Evolutionary conservation across 2,113 vertebrate species (phyloP).

Genomic region (Cygnus atratus): DNA sequence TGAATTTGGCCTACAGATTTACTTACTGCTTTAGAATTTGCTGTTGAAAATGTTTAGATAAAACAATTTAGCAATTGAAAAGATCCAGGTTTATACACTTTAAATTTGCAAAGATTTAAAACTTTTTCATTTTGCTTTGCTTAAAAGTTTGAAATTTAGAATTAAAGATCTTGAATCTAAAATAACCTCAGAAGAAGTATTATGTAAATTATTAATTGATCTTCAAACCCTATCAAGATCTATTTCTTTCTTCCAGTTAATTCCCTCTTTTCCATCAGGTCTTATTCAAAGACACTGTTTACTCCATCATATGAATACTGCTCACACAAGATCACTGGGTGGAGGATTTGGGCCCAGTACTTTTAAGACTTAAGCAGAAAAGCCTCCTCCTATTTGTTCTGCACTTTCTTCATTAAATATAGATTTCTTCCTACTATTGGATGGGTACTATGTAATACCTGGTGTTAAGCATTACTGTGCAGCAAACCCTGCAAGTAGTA

Average conservation of each 20-base stretch:
- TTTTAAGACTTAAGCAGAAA: not conserved
- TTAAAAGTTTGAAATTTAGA: not conserved
- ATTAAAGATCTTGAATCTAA: not conserved
- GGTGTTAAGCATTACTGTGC: not conserved
- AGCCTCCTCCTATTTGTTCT: not conserved
- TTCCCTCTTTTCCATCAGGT: not conserved
- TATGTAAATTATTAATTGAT: not conserved
- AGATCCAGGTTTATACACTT: not conserved
- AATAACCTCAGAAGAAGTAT: not conserved
- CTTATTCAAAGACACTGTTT: not conserved
- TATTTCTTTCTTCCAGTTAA: not conserved
- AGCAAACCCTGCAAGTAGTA: not conserved
- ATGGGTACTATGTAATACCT: not conserved
- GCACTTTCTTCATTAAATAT: not conserved
- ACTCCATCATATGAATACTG: not conserved
- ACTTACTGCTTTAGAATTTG: not conserved
- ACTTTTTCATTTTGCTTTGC: not conserved
- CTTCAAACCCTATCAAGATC: not conserved
- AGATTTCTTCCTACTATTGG: not conserved
- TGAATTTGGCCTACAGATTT: not conserved
- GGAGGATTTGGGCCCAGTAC: not conserved
- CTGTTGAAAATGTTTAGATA: not conserved
- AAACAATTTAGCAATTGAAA: not conserved
- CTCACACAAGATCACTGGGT: not conserved
- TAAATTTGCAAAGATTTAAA: not conserved